A percentile compares a stretch with the other conserved stretches of the same genome.
Conservation (phyloP, 2,797 vertebrate genomes). For the Spinus pinus region DNA sequence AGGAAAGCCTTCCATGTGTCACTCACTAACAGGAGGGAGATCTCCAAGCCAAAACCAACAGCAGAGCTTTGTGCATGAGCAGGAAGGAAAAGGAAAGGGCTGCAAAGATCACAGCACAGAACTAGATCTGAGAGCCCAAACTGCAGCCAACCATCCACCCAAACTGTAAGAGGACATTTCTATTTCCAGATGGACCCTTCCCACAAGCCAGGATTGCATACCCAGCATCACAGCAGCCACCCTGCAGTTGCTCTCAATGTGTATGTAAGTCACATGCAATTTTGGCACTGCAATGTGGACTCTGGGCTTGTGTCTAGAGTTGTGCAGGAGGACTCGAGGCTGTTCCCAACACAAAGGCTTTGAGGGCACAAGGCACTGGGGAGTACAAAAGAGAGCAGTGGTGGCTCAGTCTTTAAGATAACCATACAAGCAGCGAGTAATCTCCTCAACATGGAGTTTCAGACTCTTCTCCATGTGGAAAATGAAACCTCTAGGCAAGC, state of each 20-base stretch:
- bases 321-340: background rate
- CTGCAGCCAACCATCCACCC: background rate
- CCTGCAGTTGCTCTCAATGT: rapidly evolving
- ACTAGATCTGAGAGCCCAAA: background rate
- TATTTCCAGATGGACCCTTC: background rate
- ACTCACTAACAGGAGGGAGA: background rate
- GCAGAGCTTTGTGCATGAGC: rapidly evolving
- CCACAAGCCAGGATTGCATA: background rate
- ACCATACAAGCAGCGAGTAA: background rate
- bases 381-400: background rate
- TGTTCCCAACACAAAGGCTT: background rate
- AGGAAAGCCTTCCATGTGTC: background rate
- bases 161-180: background rate
- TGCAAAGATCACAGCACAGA: rapidly evolving
- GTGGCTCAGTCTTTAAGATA: background rate
- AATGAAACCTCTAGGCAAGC: background rate
- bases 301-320: background rate
- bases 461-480: background rate
- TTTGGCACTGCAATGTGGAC: background rate
- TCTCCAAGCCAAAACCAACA: background rate
- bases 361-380: background rate
- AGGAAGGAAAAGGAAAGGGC: background rate
- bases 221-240: background rate
- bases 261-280: background rate
- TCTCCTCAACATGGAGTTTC: background rate